Evolutionary conservation across 2,888 invertebrate species (phyloP), one percentile per base, ranked within the genome.

Genomic region (Orthonevra nobilis): DNA sequence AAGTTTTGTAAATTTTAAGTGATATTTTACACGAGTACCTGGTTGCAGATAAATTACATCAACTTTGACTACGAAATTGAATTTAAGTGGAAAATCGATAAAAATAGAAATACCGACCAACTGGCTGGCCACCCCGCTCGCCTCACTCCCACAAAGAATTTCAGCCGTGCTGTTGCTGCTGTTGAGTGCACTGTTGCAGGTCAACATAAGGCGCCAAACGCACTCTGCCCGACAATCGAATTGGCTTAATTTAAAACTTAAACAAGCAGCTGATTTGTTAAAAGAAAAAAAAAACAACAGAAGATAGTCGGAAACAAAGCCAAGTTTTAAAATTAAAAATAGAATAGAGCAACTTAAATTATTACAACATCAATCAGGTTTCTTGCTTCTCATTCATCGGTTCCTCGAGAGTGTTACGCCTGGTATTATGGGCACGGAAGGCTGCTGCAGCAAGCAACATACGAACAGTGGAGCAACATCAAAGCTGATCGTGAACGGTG

Each of bases 81-180:
- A 48, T 64, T 46, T 42, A n/a, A 48, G 72, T 52, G 79, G 68
- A 79, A 79, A 79, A 79, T 79, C 79, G 79, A 79, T 79, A 79
- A 48, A 79, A 73, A 73, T 79, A 79, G 79, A 79, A 61, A 50
- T 40, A 48, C 42, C 38, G 42, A 42, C 60, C 54, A 36, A n/a
- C n/a, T n/a, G n/a, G n/a, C n/a, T n/a, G n/a, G n/a, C n/a, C n/a
- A n/a, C n/a, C n/a, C n/a, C n/a, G n/a, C n/a, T n/a, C n/a, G n/a
- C 42, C 30, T 34, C 73, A 54, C 60, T 52, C 20, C 36, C 26
- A 20, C 20, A 38, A 40, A 28, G 58, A 36, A 63, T 63, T 60
- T 40, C 6, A n/a, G n/a, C n/a, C 2, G 19, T 28, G n/a, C 36
- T 60, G 50, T 23, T n/a, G n/a, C n/a, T n/a, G n/a, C n/a, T n/a